Evolutionary conservation across 2,113 vertebrate genomes (phyloP).

Genomic region (Platycercus adscitus): DNA sequence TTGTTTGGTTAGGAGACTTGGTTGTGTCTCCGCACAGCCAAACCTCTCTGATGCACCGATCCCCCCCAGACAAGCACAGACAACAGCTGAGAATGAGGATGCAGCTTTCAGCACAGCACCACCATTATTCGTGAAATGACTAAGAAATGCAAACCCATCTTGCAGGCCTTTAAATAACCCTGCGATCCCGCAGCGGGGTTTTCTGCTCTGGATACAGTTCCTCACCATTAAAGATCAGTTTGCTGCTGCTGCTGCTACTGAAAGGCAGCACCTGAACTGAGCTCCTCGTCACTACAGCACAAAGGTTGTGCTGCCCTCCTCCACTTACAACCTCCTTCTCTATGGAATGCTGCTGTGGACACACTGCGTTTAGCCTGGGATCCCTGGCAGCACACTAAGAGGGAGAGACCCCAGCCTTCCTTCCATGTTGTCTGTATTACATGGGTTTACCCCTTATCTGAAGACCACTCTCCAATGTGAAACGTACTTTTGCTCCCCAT

Average conservation of each 20-base stretch:
- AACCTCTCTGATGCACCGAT: constrained; percentile 4
- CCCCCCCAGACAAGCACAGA: constrained; percentile 6
- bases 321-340: not conserved
- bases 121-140: not conserved
- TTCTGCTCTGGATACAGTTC: accelerated
- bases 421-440: not conserved
- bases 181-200: not conserved
- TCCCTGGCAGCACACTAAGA: not conserved
- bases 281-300: not conserved
- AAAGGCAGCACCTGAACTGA: not conserved
- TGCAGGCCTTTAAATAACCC: constrained; percentile 1
- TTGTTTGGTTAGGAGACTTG: constrained; percentile 50
- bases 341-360: not conserved
- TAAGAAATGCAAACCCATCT: constrained; percentile 6
- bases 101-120: not conserved
- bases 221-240: not conserved
- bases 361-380: not conserved
- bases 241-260: not conserved
- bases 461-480: not conserved
- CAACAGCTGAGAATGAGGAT: constrained; percentile 68
- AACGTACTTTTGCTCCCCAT: not conserved
- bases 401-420: not conserved
- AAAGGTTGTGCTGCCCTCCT: not conserved
- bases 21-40: not conserved
- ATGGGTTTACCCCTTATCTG: not conserved